phyloP scores from a whole-genome alignment of 2,888 invertebrate genomes.

The Tenthredo distinguenda region DNA sequence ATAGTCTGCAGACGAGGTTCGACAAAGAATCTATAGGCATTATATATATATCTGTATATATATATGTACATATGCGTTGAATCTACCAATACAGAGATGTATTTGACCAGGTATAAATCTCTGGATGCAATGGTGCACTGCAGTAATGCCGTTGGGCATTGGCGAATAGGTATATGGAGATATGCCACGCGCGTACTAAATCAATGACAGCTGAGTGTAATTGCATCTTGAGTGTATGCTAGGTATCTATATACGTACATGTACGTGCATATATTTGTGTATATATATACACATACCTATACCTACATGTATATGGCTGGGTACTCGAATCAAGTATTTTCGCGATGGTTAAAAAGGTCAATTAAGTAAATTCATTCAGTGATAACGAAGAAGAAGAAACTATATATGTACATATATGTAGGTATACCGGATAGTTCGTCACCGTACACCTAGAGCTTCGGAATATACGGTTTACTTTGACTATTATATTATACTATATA shows the following conservation, averaged over 20 bases:
- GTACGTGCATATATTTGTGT: neutral
- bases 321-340: neutral
- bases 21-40: slow-evolving; percentile 3
- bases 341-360: neutral
- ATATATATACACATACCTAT: neutral
- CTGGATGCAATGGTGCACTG: neutral
- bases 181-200: slow-evolving; percentile 26
- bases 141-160: slow-evolving; percentile 27
- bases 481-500: neutral
- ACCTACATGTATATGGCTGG: neutral
- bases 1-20: slow-evolving; percentile 8
- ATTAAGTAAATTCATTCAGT: neutral
- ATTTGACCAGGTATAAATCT: neutral
- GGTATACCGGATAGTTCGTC: neutral
- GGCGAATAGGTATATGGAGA: slow-evolving; percentile 7
- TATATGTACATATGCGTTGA: neutral
- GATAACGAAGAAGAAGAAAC: neutral
- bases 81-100: neutral
- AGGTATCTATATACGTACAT: neutral
- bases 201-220: slow-evolving; percentile 40
- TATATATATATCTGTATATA: neutral
- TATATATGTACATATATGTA: neutral
- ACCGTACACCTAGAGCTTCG: neutral
- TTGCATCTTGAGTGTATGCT: slow-evolving; percentile 17
- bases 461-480: neutral